Evolutionary conservation across 2,113 vertebrate species (phyloP).

Genomic region (Cochlearius cochlearius): DNA sequence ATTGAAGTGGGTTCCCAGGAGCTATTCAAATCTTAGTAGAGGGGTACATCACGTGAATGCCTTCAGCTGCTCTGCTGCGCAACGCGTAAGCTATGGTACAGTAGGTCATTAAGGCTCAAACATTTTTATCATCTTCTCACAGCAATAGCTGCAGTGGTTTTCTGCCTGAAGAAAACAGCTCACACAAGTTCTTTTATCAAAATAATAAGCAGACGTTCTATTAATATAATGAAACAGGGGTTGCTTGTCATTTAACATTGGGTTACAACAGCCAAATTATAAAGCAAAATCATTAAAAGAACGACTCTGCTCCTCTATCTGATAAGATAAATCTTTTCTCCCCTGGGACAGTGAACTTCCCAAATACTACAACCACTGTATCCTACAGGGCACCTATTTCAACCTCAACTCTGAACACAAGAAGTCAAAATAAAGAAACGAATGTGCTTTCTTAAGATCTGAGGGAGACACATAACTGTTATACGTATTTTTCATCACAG

Average conservation of each 20-base stretch:
- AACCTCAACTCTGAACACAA: not conserved
- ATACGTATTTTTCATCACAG: not conserved
- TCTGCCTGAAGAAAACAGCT: not conserved
- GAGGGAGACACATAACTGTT: not conserved
- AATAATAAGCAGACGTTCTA: not conserved
- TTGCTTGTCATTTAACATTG: not conserved
- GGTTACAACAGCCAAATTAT: not conserved
- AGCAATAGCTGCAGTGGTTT: not conserved
- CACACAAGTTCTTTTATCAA: not conserved
- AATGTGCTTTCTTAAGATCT: not conserved
- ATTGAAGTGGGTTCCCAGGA: not conserved
- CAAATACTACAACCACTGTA: not conserved
- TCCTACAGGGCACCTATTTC: not conserved
- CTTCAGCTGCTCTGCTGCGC: not conserved
- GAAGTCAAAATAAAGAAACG: not conserved
- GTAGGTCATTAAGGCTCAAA: not conserved
- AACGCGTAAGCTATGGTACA: accelerated
- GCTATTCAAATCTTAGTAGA: not conserved
- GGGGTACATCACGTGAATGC: not conserved
- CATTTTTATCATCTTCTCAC: not conserved
- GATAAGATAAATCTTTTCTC: not conserved
- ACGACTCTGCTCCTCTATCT: not conserved
- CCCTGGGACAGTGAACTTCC: not conserved
- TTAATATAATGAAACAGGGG: not conserved
- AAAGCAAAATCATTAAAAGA: not conserved